Evolutionary conservation across 2,113 vertebrate genomes (phyloP).

Genomic region (Cisticola juncidis): DNA sequence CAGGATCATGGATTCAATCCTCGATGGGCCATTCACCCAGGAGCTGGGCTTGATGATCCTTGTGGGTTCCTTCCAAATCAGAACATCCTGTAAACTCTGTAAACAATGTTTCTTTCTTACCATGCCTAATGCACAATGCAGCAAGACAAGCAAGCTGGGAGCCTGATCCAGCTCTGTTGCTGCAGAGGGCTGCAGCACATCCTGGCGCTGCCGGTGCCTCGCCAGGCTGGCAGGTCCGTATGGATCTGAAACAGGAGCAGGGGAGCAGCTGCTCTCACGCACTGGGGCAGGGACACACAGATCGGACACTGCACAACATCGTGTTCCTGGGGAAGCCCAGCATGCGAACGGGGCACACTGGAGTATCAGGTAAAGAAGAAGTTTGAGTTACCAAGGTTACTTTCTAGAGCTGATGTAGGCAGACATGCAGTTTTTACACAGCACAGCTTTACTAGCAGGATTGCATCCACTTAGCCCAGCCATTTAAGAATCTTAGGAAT

Average conservation of each 20-base stretch:
- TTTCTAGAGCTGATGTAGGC: not conserved
- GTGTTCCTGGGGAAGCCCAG: not conserved
- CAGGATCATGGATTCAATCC: not conserved
- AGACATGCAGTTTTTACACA: not conserved
- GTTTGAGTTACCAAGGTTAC: not conserved
- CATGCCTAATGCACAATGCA: fast-evolving
- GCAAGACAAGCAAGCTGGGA: not conserved
- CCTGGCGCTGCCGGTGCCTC: not conserved
- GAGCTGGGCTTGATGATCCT: not conserved
- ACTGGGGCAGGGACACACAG: not conserved
- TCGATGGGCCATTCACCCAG: not conserved
- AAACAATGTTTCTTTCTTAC: not conserved
- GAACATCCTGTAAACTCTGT: not conserved
- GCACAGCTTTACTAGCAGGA: not conserved
- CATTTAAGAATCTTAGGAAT: not conserved
- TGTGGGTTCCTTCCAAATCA: not conserved
- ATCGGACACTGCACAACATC: not conserved
- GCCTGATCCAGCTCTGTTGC: fast-evolving
- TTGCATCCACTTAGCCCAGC: not conserved
- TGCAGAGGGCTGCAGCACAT: not conserved
- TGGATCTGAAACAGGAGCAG: not conserved
- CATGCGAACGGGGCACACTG: fast-evolving
- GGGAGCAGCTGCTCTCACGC: not conserved
- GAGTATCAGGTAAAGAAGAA: not conserved
- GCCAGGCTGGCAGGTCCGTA: fast-evolving